Evolutionary conservation across 2,888 invertebrate species (phyloP), one percentile per base, ranked within the genome.

Genomic region (Baccha elongata): DNA sequence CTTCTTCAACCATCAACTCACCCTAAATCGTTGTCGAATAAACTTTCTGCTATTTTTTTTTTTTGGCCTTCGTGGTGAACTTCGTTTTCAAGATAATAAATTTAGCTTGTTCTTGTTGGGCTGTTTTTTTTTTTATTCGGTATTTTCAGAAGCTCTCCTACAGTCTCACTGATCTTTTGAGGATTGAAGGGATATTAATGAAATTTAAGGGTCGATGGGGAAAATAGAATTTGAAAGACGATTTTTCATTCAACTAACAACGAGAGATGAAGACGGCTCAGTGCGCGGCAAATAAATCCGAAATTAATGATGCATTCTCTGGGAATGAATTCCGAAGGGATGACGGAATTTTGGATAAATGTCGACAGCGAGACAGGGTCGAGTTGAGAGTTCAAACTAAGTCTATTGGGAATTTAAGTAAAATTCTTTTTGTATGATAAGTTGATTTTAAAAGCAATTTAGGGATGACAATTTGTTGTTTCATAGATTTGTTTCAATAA

Each of bases 221-320:
- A 21, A 48, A 73, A 62, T 68, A 40, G 73, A 80, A 71, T 71
- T 75, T 71, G 42, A 75, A 80, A 65, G 40, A 80, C 75, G 71
- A 81, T 75, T 80, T 80, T 80, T 69, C 74, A 80, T 69, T 75
- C 69, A 48, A 52, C 58, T 42, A 37, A 72, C 42, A 64, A 32
- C 29, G 29, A 32, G 8, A 21, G 48, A 37, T n/a, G 42, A 6
- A 19, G 35, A 44, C 10, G 53, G 48, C 55, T 26, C 26, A 11
- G 6, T 11, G n/a, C 21, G 58, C 26, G 37, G 42, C 21, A 60
- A 69, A 40, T 81, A 81, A 75, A 81, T 81, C 65, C 75, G 10
- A 81, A 81, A 81, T 81, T 81, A 81, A 81, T 81, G 80, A 81
- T 81, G 74, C 80, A 71, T 81, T 75, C 69, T 71, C 44, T 37